Evolutionary conservation across 2,113 vertebrate genomes (phyloP), one percentile per base, ranked within the genome.

Genomic region (Tylochromis polylepis): DNA sequence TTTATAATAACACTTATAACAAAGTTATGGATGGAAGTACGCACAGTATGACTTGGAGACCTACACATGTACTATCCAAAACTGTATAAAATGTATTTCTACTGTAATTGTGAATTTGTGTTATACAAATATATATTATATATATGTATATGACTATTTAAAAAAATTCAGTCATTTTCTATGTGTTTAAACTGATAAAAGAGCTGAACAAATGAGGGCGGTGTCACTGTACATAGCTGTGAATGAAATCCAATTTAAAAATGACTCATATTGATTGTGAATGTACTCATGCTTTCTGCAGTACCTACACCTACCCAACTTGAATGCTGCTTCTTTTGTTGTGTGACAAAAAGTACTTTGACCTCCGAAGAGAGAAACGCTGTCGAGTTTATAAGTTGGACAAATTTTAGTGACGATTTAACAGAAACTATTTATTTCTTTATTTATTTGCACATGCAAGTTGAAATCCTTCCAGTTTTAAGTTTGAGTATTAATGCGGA

Each of bases 21-120:
- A 92, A 94, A 93, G 91, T 95, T 95, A 95, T 91, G 93, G 94
- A 96, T 88, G 87, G 89, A 94, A 92, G 91, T 93, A 95, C 92
- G 90, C 93, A 94, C 94, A 95, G 93, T 95, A 94, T 93, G 94
- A 95, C 90, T 93, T 94, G 94, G 94, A 96, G 95, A 96, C 96
- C 97, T 97, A 97, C 97, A 97, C 95, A 96, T 97, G 94, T 96
- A 96, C 94, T 95, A 95, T 95, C 94, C 94, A 97, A 92, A 95
- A 97, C 93, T 97, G 96, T 98, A 97, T 97, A 98, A 97, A 96
- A 97, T 97, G 97, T 97, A 98, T 98, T 99, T 99, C 98, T 99
- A 97, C 97, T 96, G 98, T 97, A 97, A 97, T 97, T 96, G 98
- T 99, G 98, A 97, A 98, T 98, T 98, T 97, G 97, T 98, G 97